Evolutionary conservation across 2,888 invertebrate species (phyloP).

Genomic region (Pemphredon lugubris): DNA sequence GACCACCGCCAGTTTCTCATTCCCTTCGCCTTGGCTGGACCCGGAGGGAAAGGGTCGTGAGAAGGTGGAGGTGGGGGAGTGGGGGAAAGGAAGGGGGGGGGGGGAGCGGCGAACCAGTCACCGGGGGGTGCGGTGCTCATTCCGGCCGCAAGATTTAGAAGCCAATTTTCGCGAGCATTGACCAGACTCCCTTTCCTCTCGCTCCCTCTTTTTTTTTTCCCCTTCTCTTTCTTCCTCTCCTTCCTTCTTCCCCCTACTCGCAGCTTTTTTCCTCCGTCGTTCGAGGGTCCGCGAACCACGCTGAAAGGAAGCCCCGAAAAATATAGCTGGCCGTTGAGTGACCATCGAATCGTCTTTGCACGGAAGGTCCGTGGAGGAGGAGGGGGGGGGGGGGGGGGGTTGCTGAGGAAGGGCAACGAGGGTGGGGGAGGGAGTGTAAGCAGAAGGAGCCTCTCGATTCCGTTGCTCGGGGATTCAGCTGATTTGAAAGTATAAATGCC

Average conservation of each 20-base stretch:
- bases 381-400: too few relatives aligned
- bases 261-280: constrained; percentile 28
- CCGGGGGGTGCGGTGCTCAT: constrained; percentile 67
- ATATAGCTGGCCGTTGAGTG: constrained; percentile 63
- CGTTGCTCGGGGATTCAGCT: constrained; percentile 41
- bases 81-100: constrained; percentile 36
- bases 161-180: constrained; percentile 79
- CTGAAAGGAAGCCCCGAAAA: constrained; percentile 63
- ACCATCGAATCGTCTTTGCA: constrained; percentile 55
- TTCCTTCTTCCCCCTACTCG: constrained; percentile 27
- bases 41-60: constrained; percentile 49
- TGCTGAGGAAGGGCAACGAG: background rate
- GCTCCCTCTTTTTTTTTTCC: constrained; percentile 31
- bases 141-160: constrained; percentile 78
- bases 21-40: constrained; percentile 62
- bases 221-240: constrained; percentile 39
- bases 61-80: constrained; percentile 30
- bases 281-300: constrained; percentile 9
- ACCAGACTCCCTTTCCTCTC: constrained; percentile 64
- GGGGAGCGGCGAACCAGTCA: constrained; percentile 25
- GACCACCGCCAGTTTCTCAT: constrained; percentile 72
- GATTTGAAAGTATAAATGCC: constrained; percentile 65
- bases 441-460: constrained; percentile 49
- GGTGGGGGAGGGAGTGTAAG: constrained; percentile 5
- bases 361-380: constrained; percentile 8